Evolutionary conservation across 1,140 invertebrate species (phyloP).

Genomic region (Drosophila rufa): DNA sequence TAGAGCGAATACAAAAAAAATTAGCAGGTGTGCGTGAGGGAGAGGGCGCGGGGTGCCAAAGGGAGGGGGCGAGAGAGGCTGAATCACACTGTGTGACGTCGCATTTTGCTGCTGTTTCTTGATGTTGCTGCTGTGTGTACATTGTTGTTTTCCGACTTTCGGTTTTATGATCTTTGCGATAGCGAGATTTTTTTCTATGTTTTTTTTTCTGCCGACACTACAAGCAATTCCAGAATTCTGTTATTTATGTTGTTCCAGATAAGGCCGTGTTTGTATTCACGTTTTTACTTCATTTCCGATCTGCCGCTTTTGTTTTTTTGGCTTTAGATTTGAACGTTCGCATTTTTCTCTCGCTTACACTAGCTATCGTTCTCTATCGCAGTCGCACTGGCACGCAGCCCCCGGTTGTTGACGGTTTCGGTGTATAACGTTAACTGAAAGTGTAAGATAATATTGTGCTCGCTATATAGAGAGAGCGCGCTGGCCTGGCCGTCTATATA

Average conservation of each 20-base stretch:
- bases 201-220: not conserved
- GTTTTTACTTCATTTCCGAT: conserved; percentile 61
- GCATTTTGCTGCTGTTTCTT: conserved; percentile 20
- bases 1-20: conserved; percentile 62
- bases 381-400: not conserved
- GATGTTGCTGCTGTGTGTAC: conserved; percentile 8
- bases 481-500: conserved; percentile 1
- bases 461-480: conserved; percentile 50
- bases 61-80: conserved; percentile 11
- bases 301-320: conserved; percentile 37
- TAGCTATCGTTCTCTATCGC: conserved; percentile 2
- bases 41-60: not conserved
- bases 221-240: conserved; percentile 38
- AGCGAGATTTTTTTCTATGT: conserved; percentile 3
- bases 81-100: conserved; percentile 47
- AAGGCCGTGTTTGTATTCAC: conserved; percentile 50
- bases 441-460: conserved; percentile 66
- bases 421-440: conserved; percentile 75
- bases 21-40: conserved; percentile 56
- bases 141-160: conserved; percentile 34
- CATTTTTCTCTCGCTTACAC: conserved; percentile 7
- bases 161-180: conserved; percentile 48
- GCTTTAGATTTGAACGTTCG: conserved; percentile 36
- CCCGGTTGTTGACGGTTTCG: conserved; percentile 56
- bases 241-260: conserved; percentile 69